phyloP scores from a whole-genome alignment of 2,888 invertebrate species.

The Rhagium mordax region DNA sequence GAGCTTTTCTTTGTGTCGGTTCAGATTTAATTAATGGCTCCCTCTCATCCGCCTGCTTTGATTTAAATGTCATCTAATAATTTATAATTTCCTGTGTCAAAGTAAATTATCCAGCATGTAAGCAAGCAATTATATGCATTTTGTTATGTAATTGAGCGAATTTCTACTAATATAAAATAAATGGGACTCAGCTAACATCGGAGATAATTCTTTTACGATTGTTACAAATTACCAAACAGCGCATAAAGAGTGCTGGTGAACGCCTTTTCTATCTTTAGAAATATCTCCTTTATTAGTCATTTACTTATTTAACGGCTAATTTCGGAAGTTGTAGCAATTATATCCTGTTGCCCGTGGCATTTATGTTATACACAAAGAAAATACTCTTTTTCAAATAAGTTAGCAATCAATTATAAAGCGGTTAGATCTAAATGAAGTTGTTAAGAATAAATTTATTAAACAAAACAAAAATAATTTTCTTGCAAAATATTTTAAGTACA shows the following conservation, averaged over 20 bases:
- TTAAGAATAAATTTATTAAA: too few species aligned
- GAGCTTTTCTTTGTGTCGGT: slow-evolving; percentile 11
- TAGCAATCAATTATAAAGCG: not conserved
- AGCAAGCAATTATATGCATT: slow-evolving; percentile 34
- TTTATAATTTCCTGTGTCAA: slow-evolving; percentile 45
- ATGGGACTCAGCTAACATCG: not conserved
- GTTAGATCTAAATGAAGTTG: not conserved
- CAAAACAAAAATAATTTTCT: too few species aligned
- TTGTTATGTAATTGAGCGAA: slow-evolving; percentile 32
- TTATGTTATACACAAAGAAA: not conserved
- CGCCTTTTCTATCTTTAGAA: slow-evolving; percentile 39
- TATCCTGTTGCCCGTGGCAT: not conserved
- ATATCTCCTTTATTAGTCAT: slow-evolving; percentile 41
- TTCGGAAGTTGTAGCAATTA: slow-evolving; percentile 11
- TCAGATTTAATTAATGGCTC: slow-evolving; percentile 36
- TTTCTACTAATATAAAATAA: slow-evolving; percentile 16
- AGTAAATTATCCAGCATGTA: slow-evolving; percentile 39
- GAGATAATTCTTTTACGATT: slow-evolving; percentile 5
- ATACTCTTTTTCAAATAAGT: not conserved
- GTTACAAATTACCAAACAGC: not conserved
- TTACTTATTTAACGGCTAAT: slow-evolving; percentile 35
- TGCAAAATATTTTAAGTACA: too few species aligned
- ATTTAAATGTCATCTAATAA: slow-evolving; percentile 43
- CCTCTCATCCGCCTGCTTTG: slow-evolving; percentile 37
- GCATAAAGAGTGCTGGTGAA: not conserved